Base-by-base conservation (phyloP, 2,888 invertebrate species). In the Gibbula magus region DNA sequence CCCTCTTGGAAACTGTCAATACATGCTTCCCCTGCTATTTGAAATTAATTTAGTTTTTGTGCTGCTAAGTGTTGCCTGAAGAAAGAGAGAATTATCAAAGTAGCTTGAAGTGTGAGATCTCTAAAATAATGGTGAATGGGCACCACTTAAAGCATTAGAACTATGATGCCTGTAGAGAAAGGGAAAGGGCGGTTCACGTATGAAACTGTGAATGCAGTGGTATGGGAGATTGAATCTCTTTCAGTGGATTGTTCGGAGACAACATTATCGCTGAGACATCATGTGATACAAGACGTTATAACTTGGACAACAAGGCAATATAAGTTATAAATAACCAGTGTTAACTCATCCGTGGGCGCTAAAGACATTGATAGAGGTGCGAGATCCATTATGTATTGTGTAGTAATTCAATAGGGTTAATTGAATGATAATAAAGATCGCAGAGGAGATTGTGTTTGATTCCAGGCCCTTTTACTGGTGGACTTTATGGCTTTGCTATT, bases 41-140 rank as follows among this genome's bases (percentile, higher is more conserved):
- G 70, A 73, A 73, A 73, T 73, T 73, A 73, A 73, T 73, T 73
- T 73, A 73, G 70, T 39, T 73, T 73, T 73, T 45, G 70, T 73
- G 20, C 20, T 32, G 39, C 18, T 39, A 45, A 73, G 70, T 73
- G 70, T 35, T 35, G 70, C 45, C 45, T 18, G 18, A 73, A 45
- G 35, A 73, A 39, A 39, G 45, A 35, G 18, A 13, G 70, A 45
- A 45, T 73, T 73, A 35, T 73, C 45, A 45, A 73, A 73, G 61
- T 61, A 61, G 61, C 61, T 61, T 61, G 61, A 61, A 61, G 61
- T 61, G 29, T 61, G 61, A 61, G 61, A 61, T 61, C 61, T 29
- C 61, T 61, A 61, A 61, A 29, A 61, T 61, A 61, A 61, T 61
- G 25, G 61, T 61, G 61, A 61, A 61, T 61, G 61, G 61, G 18